A percentile compares a stretch with the other conserved stretches of the same genome.
These are phyloP conservation scores for Melinaea menophilus DNA, from an alignment of 2,888 invertebrate species.

Conservation along the genomic window DNA sequence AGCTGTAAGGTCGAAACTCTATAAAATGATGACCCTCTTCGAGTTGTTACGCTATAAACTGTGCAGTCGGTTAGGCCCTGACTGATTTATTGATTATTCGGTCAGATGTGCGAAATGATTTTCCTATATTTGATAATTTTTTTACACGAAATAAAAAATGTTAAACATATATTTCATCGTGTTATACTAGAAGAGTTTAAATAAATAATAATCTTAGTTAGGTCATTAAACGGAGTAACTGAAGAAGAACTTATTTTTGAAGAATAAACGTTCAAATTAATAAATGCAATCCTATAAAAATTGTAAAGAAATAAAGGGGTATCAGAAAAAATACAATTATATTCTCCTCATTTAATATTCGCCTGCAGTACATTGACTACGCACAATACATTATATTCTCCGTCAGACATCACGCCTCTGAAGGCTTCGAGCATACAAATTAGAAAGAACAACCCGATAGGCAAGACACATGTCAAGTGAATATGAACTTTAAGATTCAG, in stretches of 20 bases:
- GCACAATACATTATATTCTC: constrained; percentile 59
- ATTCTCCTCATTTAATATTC: constrained; percentile 11
- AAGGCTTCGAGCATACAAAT: constrained; percentile 60
- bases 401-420: constrained; percentile 60
- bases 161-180: no score
- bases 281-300: no score
- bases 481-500: constrained; percentile 29
- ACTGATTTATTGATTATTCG: constrained; percentile 63
- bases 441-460: constrained; percentile 46
- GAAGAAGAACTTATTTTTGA: no score
- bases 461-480: constrained; percentile 15
- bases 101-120: constrained; percentile 47
- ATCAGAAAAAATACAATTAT: no score
- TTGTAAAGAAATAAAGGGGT: no score
- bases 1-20: constrained; percentile 53
- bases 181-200: no score
- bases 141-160: no score
- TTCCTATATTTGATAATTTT: no score
- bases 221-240: no score
- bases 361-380: constrained; percentile 23
- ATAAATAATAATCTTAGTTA: no score
- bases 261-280: no score
- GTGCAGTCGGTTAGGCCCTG: constrained; percentile 44
- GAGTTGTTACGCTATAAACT: constrained; percentile 61
- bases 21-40: constrained; percentile 63